Evolutionary conservation across 2,888 invertebrate genomes (phyloP).

Genomic region (Xestobium rufovillosum): DNA sequence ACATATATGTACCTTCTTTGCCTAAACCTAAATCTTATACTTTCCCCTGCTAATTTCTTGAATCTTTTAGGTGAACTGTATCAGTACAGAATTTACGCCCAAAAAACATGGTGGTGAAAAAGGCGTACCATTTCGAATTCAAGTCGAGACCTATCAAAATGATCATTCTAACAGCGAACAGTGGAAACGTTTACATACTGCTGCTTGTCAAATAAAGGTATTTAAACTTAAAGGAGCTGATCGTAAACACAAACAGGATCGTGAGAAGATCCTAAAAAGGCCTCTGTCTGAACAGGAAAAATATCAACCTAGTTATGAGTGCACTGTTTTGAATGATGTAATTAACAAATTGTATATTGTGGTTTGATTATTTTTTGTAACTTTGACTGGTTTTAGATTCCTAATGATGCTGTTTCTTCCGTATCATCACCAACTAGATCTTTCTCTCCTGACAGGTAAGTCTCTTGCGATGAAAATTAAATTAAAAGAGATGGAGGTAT

Average conservation of each 20-base stretch:
- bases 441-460: conserved; percentile 53
- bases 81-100: conserved; percentile 95
- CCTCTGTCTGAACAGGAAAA: conserved; percentile 80
- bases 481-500: no score
- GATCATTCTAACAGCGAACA: conserved; percentile 42
- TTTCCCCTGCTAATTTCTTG: no score
- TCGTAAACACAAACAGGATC: conserved; percentile 93
- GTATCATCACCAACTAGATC: conserved; percentile 37
- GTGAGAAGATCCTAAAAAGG: conserved; percentile 85
- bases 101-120: conserved; percentile 98
- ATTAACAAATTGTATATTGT: conserved; percentile 37
- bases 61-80: conserved; percentile 81
- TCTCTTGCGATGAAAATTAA: no score
- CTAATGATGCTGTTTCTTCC: conserved; percentile 50
- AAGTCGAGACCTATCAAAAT: conserved; percentile 80
- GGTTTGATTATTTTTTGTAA: no score
- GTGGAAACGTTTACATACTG: conserved; percentile 73
- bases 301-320: conserved; percentile 92
- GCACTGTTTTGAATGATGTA: conserved; percentile 87
- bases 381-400: conserved; percentile 43
- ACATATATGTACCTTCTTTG: no score
- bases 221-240: conserved; percentile 94
- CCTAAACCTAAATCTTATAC: no score
- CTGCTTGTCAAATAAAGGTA: conserved; percentile 94
- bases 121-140: conserved; percentile 92